Conservation (phyloP, 2,888 invertebrate genomes). For the Ceriagrion tenellum region DNA sequence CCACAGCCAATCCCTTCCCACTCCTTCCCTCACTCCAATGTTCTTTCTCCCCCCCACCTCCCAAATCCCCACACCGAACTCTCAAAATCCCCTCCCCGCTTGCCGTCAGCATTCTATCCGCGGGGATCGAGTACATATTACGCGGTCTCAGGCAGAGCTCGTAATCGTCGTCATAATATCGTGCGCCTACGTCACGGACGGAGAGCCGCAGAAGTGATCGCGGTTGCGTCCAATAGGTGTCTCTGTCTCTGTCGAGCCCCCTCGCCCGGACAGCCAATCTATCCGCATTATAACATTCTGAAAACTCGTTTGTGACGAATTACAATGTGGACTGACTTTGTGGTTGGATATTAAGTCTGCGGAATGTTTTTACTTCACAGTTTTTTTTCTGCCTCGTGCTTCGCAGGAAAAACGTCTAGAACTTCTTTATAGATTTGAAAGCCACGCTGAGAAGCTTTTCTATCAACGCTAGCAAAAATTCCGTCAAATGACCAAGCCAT, state of each 20-base stretch:
- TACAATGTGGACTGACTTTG: neutral
- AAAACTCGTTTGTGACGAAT: neutral
- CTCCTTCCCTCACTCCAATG: neutral
- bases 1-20: neutral
- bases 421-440: too few relatives aligned
- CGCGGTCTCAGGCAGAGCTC: neutral
- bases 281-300: neutral
- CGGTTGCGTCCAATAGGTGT: neutral
- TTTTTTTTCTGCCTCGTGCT: neutral
- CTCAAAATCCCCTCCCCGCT: neutral
- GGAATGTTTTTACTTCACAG: too few relatives aligned
- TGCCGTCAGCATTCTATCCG: neutral
- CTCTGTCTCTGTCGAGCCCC: neutral
- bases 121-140: neutral
- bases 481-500: too few relatives aligned
- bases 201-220: neutral
- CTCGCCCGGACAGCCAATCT: neutral
- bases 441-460: too few relatives aligned
- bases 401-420: too few relatives aligned
- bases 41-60: too few relatives aligned
- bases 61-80: neutral
- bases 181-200: neutral
- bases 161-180: constrained; percentile 11
- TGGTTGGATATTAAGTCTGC: neutral
- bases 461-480: too few relatives aligned